phyloP scores from a whole-genome alignment of 2,888 invertebrate species.

The Watsonalla cultraria region DNA sequence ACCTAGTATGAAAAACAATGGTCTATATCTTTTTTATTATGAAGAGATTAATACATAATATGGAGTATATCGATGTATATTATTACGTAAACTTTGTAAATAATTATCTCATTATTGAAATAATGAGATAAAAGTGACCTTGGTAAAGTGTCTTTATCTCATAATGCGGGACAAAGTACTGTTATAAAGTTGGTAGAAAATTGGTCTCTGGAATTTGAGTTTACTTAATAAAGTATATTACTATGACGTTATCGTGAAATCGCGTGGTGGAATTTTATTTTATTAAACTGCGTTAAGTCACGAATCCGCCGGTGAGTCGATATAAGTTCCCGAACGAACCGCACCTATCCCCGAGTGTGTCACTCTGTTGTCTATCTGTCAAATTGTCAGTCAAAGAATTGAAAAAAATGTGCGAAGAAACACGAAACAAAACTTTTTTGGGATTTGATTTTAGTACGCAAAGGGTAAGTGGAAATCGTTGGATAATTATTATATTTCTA shows the following conservation, averaged over 20 bases:
- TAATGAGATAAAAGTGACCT: slow-evolving; percentile 31
- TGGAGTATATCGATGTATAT: not conserved
- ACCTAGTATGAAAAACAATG: too few species aligned
- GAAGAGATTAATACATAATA: not conserved
- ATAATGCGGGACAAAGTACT: slow-evolving; percentile 22
- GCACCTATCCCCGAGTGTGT: slow-evolving; percentile 21
- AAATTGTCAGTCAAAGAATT: slow-evolving; percentile 26
- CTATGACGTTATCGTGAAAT: slow-evolving; percentile 47
- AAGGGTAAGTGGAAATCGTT: slow-evolving; percentile 79
- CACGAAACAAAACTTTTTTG: slow-evolving; percentile 80
- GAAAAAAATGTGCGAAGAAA: slow-evolving; percentile 61
- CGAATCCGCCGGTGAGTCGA: slow-evolving; percentile 29
- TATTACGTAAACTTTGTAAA: slow-evolving; percentile 15
- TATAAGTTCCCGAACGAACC: slow-evolving; percentile 39
- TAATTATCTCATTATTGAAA: not conserved
- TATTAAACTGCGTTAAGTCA: slow-evolving; percentile 44
- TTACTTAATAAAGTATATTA: slow-evolving; percentile 31
- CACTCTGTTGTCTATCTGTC: slow-evolving; percentile 53
- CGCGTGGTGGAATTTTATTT: slow-evolving; percentile 31
- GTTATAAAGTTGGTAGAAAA: slow-evolving; percentile 19
- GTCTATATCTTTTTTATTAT: too few species aligned
- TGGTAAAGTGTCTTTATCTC: slow-evolving; percentile 32
- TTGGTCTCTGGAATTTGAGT: slow-evolving; percentile 27
- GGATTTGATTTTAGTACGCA: slow-evolving; percentile 94
- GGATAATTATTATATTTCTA: not conserved